phyloP scores from a whole-genome alignment of 2,113 vertebrate genomes.

The Elgaria multicarinata region DNA sequence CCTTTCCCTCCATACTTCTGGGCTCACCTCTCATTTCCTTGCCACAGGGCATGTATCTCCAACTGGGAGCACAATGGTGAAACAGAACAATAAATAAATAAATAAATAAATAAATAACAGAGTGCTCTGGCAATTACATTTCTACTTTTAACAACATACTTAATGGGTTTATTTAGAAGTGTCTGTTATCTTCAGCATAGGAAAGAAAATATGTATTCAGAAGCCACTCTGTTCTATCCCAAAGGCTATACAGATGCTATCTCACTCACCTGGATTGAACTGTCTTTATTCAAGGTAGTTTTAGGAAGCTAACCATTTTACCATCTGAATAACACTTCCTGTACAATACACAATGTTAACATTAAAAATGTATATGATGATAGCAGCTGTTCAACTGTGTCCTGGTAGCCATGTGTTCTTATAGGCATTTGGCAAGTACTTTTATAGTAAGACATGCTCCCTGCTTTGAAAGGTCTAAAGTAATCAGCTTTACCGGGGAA shows the following conservation, averaged over 20 bases:
- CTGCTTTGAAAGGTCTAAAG: not conserved
- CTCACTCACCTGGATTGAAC: not conserved
- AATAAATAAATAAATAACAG: not conserved
- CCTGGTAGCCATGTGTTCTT: not conserved
- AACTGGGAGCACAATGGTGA: not conserved
- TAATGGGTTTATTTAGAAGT: slow-evolving; percentile 1
- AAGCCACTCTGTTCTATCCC: not conserved
- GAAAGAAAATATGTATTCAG: slow-evolving; percentile 1
- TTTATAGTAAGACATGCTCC: not conserved
- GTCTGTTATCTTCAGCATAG: not conserved
- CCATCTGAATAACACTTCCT: not conserved
- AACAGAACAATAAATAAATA: too few relatives aligned
- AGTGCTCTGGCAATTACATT: not conserved
- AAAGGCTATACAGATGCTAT: slow-evolving; percentile 2
- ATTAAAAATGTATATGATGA: slow-evolving; percentile 15
- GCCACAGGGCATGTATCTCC: not conserved
- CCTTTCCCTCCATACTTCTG: not conserved
- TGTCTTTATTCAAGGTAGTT: not conserved
- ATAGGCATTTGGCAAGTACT: not conserved
- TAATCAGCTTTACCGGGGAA: not conserved
- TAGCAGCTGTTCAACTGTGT: not conserved
- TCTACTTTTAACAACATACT: not conserved
- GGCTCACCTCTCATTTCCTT: slow-evolving; percentile 34
- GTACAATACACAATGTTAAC: slow-evolving; percentile 7
- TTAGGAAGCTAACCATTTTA: not conserved